A percentile compares a stretch with the other conserved stretches of the same genome.
Conservation (phyloP, 2,113 vertebrate species). For the Sprattus sprattus region DNA sequence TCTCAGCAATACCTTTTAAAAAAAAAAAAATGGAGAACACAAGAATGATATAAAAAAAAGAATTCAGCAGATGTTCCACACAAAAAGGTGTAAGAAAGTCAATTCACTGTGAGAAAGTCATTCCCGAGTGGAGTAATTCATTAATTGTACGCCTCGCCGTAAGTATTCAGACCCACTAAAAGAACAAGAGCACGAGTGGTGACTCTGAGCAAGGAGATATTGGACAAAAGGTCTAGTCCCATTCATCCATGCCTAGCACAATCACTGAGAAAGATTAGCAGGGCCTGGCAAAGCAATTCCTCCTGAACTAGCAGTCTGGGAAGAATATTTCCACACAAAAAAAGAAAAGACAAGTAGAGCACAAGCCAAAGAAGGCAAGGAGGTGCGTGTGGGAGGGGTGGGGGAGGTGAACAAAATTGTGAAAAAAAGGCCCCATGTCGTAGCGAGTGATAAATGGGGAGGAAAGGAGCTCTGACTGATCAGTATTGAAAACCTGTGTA, state of each 20-base stretch:
- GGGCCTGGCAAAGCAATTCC: not conserved
- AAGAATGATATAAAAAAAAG: not conserved
- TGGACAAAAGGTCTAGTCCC: constrained; percentile 54
- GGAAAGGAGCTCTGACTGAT: constrained; percentile 66
- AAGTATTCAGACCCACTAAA: constrained; percentile 61
- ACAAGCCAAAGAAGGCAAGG: not conserved
- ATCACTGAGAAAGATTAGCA: constrained; percentile 51
- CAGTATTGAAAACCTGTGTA: constrained; percentile 65
- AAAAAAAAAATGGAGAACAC: not conserved
- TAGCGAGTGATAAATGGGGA: constrained; percentile 66
- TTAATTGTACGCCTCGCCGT: constrained; percentile 42
- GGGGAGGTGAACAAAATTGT: not conserved
- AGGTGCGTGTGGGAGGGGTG: constrained; percentile 11
- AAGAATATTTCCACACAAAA: not conserved
- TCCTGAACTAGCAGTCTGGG: not conserved
- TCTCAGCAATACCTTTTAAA: not conserved
- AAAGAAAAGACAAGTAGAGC: not conserved
- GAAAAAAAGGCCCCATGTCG: not conserved
- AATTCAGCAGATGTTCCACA: not conserved
- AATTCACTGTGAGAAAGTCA: constrained; percentile 14
- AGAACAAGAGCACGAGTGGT: constrained; percentile 53
- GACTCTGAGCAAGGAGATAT: constrained; percentile 52
- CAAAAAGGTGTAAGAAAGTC: constrained; percentile 44
- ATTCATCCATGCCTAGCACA: constrained; percentile 57
- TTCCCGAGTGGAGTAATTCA: constrained; percentile 38